These are phyloP conservation scores for Seira musarum DNA, from an alignment of 2,888 invertebrate species.

Conservation along the genomic window DNA sequence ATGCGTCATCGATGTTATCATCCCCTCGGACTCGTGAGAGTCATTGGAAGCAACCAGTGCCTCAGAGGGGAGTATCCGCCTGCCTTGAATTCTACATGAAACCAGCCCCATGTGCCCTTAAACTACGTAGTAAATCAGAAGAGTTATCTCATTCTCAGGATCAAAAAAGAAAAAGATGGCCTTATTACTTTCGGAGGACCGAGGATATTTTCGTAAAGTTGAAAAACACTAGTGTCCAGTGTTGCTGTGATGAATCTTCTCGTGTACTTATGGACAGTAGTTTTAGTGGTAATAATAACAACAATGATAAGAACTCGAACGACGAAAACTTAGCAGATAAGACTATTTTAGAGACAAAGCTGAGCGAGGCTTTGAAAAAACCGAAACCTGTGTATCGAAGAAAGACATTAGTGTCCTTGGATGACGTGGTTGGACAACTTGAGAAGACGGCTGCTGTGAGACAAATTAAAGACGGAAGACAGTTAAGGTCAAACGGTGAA, in stretches of 20 bases:
- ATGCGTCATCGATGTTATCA: slow-evolving; percentile 91
- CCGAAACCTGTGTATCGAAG: slow-evolving; percentile 1
- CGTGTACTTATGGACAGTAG: slow-evolving; percentile 56
- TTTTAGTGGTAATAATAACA: slow-evolving; percentile 48
- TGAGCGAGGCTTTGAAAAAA: slow-evolving; percentile 8
- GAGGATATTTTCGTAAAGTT: slow-evolving; percentile 50
- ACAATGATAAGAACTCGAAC: slow-evolving; percentile 37
- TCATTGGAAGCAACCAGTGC: slow-evolving; percentile 76
- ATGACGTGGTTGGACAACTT: slow-evolving; percentile 31
- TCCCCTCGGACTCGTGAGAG: slow-evolving; percentile 93
- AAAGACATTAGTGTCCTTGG: slow-evolving; percentile 31
- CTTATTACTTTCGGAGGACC: slow-evolving; percentile 49
- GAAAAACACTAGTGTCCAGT: slow-evolving; percentile 53
- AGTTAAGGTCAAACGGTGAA: slow-evolving; percentile 28
- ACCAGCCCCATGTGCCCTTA: slow-evolving; percentile 63
- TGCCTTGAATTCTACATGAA: slow-evolving; percentile 65
- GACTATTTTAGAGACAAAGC: slow-evolving; percentile 7
- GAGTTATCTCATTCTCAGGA: slow-evolving; percentile 60
- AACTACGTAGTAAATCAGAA: slow-evolving; percentile 52
- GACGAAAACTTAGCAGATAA: slow-evolving; percentile 37
- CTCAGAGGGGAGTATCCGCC: slow-evolving; percentile 62
- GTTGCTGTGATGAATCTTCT: slow-evolving; percentile 58
- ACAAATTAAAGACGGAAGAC: slow-evolving; percentile 31
- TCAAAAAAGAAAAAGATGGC: slow-evolving; percentile 59
- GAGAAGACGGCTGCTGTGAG: slow-evolving; percentile 35